Conservation (phyloP, 1,140 invertebrate species). For the Bombus cullumanus region DNA sequence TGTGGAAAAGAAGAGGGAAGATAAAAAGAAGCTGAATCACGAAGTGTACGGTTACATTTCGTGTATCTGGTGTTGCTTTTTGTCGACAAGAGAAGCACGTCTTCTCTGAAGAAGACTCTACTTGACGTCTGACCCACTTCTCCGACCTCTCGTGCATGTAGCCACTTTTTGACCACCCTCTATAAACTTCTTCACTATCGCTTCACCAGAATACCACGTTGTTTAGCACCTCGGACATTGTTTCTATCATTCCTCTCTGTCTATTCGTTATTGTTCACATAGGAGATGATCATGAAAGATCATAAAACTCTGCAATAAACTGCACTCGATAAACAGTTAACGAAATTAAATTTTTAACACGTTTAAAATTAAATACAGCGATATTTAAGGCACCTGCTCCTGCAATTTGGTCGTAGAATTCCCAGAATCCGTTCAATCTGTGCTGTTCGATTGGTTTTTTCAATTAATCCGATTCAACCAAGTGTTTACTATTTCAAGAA, state of each 20-base stretch:
- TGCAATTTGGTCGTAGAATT: neutral
- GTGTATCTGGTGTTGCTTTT: constrained; percentile 6
- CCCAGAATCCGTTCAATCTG: neutral
- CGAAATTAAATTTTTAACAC: neutral
- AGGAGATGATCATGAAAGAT: neutral
- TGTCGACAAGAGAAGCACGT: constrained; percentile 3
- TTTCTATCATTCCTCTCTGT: neutral
- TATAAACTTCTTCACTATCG: neutral
- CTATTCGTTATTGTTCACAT: neutral
- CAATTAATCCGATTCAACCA: neutral
- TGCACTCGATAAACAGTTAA: neutral
- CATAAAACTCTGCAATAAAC: neutral
- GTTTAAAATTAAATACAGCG: neutral
- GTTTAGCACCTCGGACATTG: neutral
- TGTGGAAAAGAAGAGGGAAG: neutral
- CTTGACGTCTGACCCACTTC: constrained; percentile 60
- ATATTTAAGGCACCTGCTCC: neutral
- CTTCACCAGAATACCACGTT: neutral
- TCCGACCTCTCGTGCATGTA: neutral
- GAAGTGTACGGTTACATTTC: neutral
- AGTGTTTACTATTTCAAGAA: neutral
- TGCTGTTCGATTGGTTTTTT: neutral
- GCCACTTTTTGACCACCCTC: constrained; percentile 3
- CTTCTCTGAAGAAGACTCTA: constrained; percentile 21
- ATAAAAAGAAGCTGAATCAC: neutral